These are phyloP conservation scores for Hecatera dysodea DNA, from an alignment of 2,888 invertebrate species.

Conservation along the genomic window DNA sequence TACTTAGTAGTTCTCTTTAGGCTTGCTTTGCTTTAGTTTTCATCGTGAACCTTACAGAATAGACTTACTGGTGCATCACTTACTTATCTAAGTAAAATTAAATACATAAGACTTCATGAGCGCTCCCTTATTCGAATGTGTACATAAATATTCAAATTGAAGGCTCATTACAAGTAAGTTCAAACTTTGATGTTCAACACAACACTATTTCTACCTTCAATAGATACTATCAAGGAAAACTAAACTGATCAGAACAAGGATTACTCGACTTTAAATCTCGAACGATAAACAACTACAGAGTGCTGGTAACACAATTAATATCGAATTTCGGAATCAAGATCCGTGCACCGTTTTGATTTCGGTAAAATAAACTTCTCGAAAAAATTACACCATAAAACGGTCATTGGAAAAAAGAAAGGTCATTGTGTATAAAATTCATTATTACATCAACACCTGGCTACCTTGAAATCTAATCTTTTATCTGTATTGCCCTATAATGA, in stretches of 20 bases:
- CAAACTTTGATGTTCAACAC: slow-evolving; percentile 3
- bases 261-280: slow-evolving; percentile 10
- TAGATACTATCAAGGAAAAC: slow-evolving; percentile 9
- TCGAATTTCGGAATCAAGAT: slow-evolving; percentile 58
- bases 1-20: too few species aligned
- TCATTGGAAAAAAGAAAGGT: slow-evolving; percentile 60
- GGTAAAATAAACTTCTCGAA: slow-evolving; percentile 68
- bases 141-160: background rate
- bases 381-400: slow-evolving; percentile 70
- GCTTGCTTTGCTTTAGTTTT: too few species aligned
- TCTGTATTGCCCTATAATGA: slow-evolving; percentile 61
- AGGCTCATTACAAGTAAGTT: background rate
- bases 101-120: too few species aligned
- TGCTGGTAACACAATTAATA: slow-evolving; percentile 40
- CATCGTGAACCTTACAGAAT: too few species aligned
- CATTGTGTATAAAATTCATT: slow-evolving; percentile 69
- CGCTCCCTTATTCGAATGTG: too few species aligned
- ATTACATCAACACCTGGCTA: slow-evolving; percentile 69
- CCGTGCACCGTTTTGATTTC: slow-evolving; percentile 14
- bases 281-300: slow-evolving; percentile 3
- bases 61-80: too few species aligned
- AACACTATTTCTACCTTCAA: background rate
- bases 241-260: slow-evolving; percentile 24
- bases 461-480: slow-evolving; percentile 70
- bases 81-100: too few species aligned